These are phyloP conservation scores for Corythornis vintsioides DNA, from an alignment of 2,113 vertebrate species.

Conservation along the genomic window DNA sequence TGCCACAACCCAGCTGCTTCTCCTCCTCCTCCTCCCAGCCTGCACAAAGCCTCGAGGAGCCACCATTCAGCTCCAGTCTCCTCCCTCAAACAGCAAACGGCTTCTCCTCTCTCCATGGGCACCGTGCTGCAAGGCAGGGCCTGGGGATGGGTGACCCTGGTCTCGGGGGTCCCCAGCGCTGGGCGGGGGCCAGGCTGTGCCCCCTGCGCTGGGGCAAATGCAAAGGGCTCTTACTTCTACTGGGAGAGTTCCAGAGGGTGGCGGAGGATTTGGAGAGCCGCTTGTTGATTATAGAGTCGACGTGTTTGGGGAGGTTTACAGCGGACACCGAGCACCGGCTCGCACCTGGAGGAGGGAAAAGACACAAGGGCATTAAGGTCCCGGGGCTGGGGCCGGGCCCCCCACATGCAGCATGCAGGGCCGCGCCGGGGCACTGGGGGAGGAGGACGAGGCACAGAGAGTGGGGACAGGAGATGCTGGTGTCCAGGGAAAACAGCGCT, in stretches of 20 bases:
- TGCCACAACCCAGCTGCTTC: background rate
- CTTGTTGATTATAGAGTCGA: constrained; percentile 99
- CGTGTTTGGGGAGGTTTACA: constrained; percentile 99
- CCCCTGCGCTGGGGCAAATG: constrained; percentile 59
- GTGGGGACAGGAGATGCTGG: background rate
- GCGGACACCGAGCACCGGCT: constrained; percentile 97
- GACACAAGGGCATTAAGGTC: constrained; percentile 80
- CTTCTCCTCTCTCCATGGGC: constrained; percentile 45
- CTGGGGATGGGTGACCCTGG: constrained; percentile 15
- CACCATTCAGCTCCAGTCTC: background rate
- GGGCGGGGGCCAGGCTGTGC: constrained; percentile 46
- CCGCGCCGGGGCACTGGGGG: background rate
- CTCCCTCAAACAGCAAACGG: constrained; percentile 41
- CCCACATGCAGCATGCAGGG: constrained; percentile 66
- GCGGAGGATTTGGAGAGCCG: constrained; percentile 99
- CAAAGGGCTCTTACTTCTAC: constrained; percentile 94
- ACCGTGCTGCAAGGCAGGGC: constrained; percentile 33
- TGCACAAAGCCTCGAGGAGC: background rate
- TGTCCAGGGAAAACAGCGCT: background rate
- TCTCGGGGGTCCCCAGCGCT: constrained; percentile 14
- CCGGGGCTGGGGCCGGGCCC: background rate
- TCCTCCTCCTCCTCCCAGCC: background rate
- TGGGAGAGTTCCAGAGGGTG: constrained; percentile 98
- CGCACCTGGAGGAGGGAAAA: constrained; percentile 91
- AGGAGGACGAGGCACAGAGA: background rate